These are phyloP conservation scores for Drosophila anomelani DNA, from an alignment of 2,888 invertebrate species.

Conservation along the genomic window DNA sequence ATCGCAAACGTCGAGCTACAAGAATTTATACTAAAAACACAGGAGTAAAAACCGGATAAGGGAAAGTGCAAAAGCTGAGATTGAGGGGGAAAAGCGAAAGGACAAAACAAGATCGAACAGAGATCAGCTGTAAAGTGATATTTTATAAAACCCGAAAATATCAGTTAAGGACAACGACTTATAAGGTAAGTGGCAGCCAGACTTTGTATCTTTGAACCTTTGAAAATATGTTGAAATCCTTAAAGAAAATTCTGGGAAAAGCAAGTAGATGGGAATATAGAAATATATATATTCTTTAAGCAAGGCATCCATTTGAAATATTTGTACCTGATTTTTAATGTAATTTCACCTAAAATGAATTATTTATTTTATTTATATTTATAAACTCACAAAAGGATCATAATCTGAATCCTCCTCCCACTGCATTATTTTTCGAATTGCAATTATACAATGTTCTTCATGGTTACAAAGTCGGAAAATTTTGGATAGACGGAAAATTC, in stretches of 20 bases:
- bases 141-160: constrained; percentile 68
- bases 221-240: background rate
- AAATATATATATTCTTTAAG: no score
- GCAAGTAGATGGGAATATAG: no score
- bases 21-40: constrained; percentile 63
- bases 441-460: constrained; percentile 13
- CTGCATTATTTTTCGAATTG: background rate
- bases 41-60: background rate
- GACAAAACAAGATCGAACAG: constrained; percentile 15
- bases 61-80: constrained; percentile 23
- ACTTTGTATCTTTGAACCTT: background rate
- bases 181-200: constrained; percentile 61
- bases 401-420: no score
- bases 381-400: background rate
- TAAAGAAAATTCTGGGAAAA: no score
- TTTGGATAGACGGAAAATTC: background rate
- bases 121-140: constrained; percentile 75
- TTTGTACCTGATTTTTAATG: background rate
- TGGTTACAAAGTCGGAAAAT: constrained; percentile 17
- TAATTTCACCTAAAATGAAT: background rate
- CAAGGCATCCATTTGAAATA: no score
- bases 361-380: background rate
- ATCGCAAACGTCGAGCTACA: constrained; percentile 46
- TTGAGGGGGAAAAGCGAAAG: constrained; percentile 14
- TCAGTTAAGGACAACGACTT: constrained; percentile 76